Evolutionary conservation across 2,888 invertebrate genomes (phyloP).

Genomic region (Chaetoderma sp.): DNA sequence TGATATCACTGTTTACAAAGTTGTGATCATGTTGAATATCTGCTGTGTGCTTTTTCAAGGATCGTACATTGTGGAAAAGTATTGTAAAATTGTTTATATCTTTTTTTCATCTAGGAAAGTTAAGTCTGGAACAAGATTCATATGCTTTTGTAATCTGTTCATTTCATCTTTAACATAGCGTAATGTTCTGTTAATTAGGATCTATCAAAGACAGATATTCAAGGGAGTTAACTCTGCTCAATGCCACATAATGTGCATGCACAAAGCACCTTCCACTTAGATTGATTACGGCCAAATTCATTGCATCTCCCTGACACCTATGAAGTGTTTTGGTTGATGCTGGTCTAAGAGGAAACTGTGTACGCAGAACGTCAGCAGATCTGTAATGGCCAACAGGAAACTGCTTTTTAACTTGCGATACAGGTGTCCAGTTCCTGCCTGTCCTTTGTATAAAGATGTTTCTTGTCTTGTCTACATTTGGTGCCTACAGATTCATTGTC

Average conservation of each 20-base stretch:
- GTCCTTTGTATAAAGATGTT: not conserved
- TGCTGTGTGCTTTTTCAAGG: no score
- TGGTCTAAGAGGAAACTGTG: conserved; percentile 27
- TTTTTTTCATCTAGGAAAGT: no score
- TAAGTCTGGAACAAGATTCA: no score
- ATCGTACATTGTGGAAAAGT: no score
- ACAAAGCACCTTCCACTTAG: conserved; percentile 7
- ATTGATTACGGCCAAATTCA: conserved; percentile 18
- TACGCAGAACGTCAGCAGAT: conserved; percentile 17
- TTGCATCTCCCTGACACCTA: conserved; percentile 29
- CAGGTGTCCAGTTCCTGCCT: not conserved
- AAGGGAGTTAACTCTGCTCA: conserved; percentile 1
- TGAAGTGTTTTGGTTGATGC: conserved; percentile 27
- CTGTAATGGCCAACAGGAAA: no score
- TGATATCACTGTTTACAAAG: no score
- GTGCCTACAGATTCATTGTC: not conserved
- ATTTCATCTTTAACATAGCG: no score
- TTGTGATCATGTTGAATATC: no score
- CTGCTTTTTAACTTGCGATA: no score
- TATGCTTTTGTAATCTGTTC: no score
- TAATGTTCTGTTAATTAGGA: no score
- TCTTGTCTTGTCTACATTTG: not conserved
- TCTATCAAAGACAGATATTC: conserved; percentile 17
- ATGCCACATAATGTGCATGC: conserved; percentile 32
- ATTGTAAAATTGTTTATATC: no score